Evolutionary conservation across 2,113 vertebrate species (phyloP).

Genomic region (Mus musculus): GRCm39 chr9:65261501-65262000

Average conservation of each 20-base stretch:
- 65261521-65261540: too few species aligned
- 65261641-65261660: not conserved
- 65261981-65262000: constrained; percentile 94
- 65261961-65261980: constrained; percentile 94
- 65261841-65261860: not conserved
- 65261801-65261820: not conserved
- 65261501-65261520: too few species aligned
- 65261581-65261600: too few species aligned
- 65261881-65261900: constrained; percentile 90
- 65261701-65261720: not conserved
- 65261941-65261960: constrained; percentile 95
- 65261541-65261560: too few species aligned
- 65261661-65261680: not conserved
- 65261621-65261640: not conserved
- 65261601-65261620: too few species aligned
- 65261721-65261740: not conserved
- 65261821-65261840: not conserved
- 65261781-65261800: not conserved
- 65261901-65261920: constrained; percentile 95
- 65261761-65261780: not conserved
- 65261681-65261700: not conserved
- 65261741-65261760: not conserved
- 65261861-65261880: not conserved
- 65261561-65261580: too few species aligned
- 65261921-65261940: constrained; percentile 95